Conservation (phyloP, 2,797 vertebrate species). For the Masticophis lateralis region DNA sequence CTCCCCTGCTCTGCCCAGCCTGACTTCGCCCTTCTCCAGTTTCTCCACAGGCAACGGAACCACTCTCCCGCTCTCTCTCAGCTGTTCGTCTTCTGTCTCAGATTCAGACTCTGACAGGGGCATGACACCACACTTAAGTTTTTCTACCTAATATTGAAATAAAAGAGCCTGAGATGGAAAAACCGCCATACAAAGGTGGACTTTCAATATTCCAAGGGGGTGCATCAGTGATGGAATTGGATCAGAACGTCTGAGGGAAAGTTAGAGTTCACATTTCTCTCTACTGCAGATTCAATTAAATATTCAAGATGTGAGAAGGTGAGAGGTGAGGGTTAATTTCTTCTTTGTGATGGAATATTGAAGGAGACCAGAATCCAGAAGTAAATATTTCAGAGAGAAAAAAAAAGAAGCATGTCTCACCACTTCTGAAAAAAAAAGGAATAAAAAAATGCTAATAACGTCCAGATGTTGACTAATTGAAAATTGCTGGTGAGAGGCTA, state of each 20-base stretch:
- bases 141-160: background rate
- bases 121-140: background rate
- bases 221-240: background rate
- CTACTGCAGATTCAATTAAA: conserved; percentile 21
- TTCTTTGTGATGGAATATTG: background rate
- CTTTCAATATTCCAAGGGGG: background rate
- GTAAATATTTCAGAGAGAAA: background rate
- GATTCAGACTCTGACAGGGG: too few species aligned
- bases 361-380: background rate
- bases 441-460: background rate
- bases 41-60: too few species aligned
- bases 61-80: too few species aligned
- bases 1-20: too few species aligned
- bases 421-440: background rate
- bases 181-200: background rate
- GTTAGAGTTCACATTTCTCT: background rate
- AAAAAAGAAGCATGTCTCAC: background rate
- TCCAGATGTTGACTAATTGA: background rate
- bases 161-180: background rate
- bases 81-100: too few species aligned
- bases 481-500: background rate
- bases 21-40: too few species aligned
- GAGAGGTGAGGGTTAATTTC: background rate
- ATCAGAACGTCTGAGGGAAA: background rate
- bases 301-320: conserved; percentile 9